These are phyloP conservation scores for Siniperca knerii DNA, from an alignment of 2,113 vertebrate genomes.

Conservation along the genomic window DNA sequence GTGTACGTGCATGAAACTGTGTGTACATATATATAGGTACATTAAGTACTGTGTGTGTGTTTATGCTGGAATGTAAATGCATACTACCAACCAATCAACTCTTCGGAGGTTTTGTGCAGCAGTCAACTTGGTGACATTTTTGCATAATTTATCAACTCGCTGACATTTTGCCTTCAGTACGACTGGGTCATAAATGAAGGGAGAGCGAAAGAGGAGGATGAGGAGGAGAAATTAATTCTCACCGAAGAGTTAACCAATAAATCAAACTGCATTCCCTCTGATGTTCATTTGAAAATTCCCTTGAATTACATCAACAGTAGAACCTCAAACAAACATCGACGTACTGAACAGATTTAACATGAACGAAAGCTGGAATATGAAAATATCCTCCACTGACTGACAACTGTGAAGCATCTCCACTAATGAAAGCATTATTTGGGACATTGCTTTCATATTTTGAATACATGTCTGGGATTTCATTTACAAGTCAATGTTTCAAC, in stretches of 20 bases:
- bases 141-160: conserved; percentile 85
- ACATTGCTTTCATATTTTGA: conserved; percentile 1
- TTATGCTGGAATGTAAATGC: background rate
- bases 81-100: conserved; percentile 5
- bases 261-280: background rate
- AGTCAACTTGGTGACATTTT: conserved; percentile 76
- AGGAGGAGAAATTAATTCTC: background rate
- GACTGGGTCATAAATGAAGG: conserved; percentile 70
- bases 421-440: background rate
- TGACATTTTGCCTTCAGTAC: conserved; percentile 80
- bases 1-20: background rate
- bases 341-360: background rate
- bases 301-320: background rate
- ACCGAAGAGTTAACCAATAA: background rate
- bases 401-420: background rate
- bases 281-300: background rate
- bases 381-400: background rate
- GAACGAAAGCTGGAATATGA: background rate
- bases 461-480: background rate
- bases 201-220: background rate
- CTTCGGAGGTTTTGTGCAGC: conserved; percentile 22
- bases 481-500: conserved; percentile 38
- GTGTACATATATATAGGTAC: background rate
- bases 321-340: background rate
- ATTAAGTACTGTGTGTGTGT: conserved; percentile 4